Base-by-base conservation (phyloP, 2,888 invertebrate genomes). In the Sepioteuthis lessoniana region DNA sequence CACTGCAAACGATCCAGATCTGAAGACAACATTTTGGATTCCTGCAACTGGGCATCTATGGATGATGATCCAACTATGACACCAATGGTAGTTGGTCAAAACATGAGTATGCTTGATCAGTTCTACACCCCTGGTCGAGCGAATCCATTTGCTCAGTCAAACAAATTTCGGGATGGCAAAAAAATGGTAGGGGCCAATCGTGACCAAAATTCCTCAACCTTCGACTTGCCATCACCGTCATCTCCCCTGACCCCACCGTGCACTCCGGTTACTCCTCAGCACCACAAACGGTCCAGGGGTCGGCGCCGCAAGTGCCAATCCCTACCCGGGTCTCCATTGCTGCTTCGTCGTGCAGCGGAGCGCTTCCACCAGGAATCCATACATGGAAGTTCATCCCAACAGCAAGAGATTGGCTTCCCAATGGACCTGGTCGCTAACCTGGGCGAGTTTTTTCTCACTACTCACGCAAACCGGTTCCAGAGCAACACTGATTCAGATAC, bases 71-170 rank as follows among this genome's bases (percentile, higher is more conserved):
- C 92, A 94, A 94, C 94, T 93, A 95, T 96, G 90, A 98, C 98
- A 94, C 98, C 98, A 94, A 98, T 97, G 94, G 96, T 98, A 95
- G 98, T 98, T 21, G 98, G 98, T 94, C 98, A 98, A 97, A 98
- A 98, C 95, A 99, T 99, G 98, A 98, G 98, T 94, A 95, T 96
- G 91, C 96, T 97, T 93, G 97, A 97, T 95, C 96, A 96, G n/a
- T 97, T 97, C 95, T 97, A 97, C 95, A 96, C 96, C 25, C 97
- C 97, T 35, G 96, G 96, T 0, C 95, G 95, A 91, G 95, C 95
- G 91, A 97, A 96, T 95, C 96, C 96, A 93, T 97, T 97, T 95
- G 96, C 96, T 47, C 95, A 95, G 50, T 96, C 96, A 94, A 95
- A 96, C n/a, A 95, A 95, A 16, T 97, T 96, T 94, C 95, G 96